Percentiles rank a stretch among this genome's conserved stretches.
Evolutionary conservation across 2,888 invertebrate genomes (phyloP).

Genomic region (Conistra vaccinii): DNA sequence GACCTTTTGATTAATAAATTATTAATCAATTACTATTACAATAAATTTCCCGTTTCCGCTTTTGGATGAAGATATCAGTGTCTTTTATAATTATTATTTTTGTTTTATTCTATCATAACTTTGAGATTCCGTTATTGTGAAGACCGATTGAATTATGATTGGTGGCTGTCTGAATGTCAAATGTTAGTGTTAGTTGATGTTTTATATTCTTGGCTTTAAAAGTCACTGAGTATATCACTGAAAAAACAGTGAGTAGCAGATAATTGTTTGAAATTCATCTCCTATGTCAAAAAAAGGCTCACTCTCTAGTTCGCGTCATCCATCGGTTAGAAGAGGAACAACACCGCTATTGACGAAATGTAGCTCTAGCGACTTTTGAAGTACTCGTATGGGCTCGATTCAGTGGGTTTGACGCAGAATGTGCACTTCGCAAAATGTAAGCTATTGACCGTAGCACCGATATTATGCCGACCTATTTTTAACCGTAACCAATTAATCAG

Average conservation of each 20-base stretch:
- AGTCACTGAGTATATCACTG: not conserved
- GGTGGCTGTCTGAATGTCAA: not conserved
- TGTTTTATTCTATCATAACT: constrained; percentile 23
- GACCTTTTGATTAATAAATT: constrained; percentile 59
- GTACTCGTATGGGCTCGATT: not conserved
- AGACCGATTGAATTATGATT: constrained; percentile 8
- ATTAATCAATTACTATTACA: constrained; percentile 62
- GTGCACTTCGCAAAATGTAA: not conserved
- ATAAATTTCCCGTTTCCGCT: constrained; percentile 60
- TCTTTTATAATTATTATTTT: constrained; percentile 26
- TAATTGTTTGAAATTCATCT: not conserved
- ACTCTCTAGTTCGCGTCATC: not conserved
- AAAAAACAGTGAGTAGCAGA: not conserved
- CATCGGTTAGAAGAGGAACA: not conserved
- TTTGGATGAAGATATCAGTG: constrained; percentile 55
- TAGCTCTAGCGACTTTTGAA: not conserved
- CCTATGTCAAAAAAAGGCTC: not conserved
- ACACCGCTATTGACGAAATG: not conserved
- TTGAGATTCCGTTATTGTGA: constrained; percentile 24
- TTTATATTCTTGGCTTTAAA: not conserved
- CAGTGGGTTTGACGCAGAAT: too few relatives aligned
- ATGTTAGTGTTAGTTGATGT: not conserved
- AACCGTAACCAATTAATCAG: constrained; percentile 1
- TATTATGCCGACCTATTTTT: constrained; percentile 2
- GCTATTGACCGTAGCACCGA: not conserved